Conservation (phyloP, 2,888 invertebrate species). For the Caenorhabditis sulstoni region DNA sequence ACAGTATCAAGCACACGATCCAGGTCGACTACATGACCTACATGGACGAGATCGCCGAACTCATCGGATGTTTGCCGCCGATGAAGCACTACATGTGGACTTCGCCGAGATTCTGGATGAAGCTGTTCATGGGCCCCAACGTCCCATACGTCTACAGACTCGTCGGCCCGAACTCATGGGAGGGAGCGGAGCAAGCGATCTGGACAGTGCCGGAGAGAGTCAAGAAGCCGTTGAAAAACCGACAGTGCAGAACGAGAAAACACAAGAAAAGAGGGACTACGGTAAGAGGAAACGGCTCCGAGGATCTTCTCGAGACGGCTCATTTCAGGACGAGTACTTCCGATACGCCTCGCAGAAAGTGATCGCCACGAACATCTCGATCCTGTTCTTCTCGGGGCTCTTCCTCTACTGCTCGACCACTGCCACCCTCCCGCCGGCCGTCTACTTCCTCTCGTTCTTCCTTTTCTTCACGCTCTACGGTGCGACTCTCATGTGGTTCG, state of each 20-base stretch:
- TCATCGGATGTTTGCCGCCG: constrained; percentile 75
- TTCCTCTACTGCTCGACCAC: constrained; percentile 69
- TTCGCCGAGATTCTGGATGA: constrained; percentile 72
- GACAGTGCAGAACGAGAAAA: constrained; percentile 73
- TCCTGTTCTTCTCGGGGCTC: constrained; percentile 69
- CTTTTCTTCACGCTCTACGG: constrained; percentile 73
- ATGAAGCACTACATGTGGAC: constrained; percentile 69
- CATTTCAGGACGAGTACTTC: constrained; percentile 78
- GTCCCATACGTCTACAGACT: constrained; percentile 78
- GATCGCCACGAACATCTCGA: constrained; percentile 67
- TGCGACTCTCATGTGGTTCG: constrained; percentile 77
- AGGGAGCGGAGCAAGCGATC: constrained; percentile 72
- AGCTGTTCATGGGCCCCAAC: constrained; percentile 76
- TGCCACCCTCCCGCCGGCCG: constrained; percentile 60
- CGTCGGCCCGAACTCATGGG: constrained; percentile 74
- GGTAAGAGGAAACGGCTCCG: constrained; percentile 37
- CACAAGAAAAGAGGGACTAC: constrained; percentile 75
- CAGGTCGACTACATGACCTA: constrained; percentile 76
- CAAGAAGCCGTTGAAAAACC: constrained; percentile 75
- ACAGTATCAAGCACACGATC: constrained; percentile 77
- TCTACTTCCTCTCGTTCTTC: constrained; percentile 71
- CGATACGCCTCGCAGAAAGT: constrained; percentile 77
- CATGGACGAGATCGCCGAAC: constrained; percentile 78
- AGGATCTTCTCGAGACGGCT: not conserved
- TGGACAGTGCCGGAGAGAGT: constrained; percentile 71